Conservation (phyloP, 2,113 vertebrate genomes). For the Hippocampus abdominalis region DNA sequence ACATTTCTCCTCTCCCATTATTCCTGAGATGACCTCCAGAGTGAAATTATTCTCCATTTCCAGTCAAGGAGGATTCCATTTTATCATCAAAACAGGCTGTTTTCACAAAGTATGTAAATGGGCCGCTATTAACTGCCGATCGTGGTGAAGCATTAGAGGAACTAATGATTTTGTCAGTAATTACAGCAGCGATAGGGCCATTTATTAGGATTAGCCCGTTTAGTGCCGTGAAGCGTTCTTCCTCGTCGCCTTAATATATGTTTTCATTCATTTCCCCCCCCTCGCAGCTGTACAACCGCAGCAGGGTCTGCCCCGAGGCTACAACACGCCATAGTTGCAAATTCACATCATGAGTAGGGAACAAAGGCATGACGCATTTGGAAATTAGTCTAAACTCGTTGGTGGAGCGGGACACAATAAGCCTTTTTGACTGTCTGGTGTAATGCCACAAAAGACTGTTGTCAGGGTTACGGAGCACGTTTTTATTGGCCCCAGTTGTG, state of each 20-base stretch:
- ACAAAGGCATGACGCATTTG: constrained; percentile 34
- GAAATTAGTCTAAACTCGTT: constrained; percentile 34
- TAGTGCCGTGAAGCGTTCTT: constrained; percentile 10
- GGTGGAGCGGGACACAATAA: constrained; percentile 29
- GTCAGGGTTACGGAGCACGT: constrained; percentile 19
- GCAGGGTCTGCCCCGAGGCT: constrained; percentile 24
- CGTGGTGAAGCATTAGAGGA: constrained; percentile 33
- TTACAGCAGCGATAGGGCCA: constrained; percentile 38
- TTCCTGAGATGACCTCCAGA: constrained; percentile 47
- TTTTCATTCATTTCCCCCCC: constrained; percentile 7
- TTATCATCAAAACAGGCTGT: constrained; percentile 27
- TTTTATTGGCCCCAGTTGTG: constrained; percentile 10
- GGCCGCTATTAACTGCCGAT: constrained; percentile 47
- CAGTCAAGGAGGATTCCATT: constrained; percentile 34
- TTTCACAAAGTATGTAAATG: constrained; percentile 54
- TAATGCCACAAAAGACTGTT: constrained; percentile 46
- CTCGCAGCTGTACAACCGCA: not conserved
- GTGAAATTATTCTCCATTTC: constrained; percentile 35
- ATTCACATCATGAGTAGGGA: constrained; percentile 35
- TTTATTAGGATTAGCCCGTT: constrained; percentile 48
- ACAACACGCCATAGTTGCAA: constrained; percentile 15
- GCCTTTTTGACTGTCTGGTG: constrained; percentile 30
- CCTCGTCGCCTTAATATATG: constrained; percentile 2
- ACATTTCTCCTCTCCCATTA: constrained; percentile 50
- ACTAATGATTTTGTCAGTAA: constrained; percentile 52